Conservation (phyloP, 92 coral and sea anemone species). For the Epizoanthus fatuus region DNA sequence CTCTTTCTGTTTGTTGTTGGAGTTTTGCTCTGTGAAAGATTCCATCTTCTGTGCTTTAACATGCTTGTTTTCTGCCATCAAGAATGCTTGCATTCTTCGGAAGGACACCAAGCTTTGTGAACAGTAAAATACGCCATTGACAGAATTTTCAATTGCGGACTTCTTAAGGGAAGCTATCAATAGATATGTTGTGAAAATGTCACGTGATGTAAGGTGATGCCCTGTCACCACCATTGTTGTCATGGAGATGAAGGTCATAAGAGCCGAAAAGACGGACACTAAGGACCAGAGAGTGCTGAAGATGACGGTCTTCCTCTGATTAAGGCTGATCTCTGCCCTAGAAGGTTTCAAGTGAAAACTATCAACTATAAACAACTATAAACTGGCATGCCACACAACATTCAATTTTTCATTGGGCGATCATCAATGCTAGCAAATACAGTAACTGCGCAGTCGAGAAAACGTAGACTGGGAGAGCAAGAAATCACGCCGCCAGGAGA, state of each 20-base stretch:
- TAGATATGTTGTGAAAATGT: neutral
- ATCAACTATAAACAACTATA: too few relatives aligned
- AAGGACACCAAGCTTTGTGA: constrained; percentile 2
- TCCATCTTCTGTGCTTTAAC: too few relatives aligned
- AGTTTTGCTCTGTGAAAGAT: neutral
- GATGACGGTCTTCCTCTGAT: neutral
- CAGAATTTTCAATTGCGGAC: neutral
- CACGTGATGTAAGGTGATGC: neutral
- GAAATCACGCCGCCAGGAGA: too few relatives aligned
- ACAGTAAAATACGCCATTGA: neutral
- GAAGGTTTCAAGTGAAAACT: neutral
- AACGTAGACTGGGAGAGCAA: too few relatives aligned
- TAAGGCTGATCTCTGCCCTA: neutral
- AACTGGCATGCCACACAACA: too few relatives aligned
- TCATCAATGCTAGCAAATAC: too few relatives aligned
- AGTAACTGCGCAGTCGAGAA: too few relatives aligned
- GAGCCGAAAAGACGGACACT: neutral
- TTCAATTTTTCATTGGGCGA: too few relatives aligned
- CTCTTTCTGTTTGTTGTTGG: neutral
- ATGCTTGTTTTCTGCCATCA: neutral
- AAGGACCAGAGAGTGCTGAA: neutral
- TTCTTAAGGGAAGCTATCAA: neutral
- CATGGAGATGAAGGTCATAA: neutral
- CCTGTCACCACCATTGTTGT: neutral
- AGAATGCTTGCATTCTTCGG: neutral